Base-by-base conservation (phyloP, 2,113 vertebrate species). In the Planiliza haematocheilus region DNA sequence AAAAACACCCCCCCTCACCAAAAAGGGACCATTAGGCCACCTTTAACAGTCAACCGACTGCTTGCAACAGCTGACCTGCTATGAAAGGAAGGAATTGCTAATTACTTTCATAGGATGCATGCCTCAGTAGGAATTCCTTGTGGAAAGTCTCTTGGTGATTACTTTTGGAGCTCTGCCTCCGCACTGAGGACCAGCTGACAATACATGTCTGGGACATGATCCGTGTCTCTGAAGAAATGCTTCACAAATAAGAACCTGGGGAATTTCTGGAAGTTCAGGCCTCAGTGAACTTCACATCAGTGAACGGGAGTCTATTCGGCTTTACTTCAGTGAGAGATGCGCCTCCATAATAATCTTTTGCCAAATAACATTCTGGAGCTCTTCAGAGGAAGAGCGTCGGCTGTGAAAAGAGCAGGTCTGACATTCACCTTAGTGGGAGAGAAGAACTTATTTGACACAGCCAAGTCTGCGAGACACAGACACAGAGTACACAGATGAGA, bases 231-330 rank as follows among this genome's bases (percentile, higher is more conserved):
- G 51, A 39, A 78, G 74, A 70, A 75, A 74, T 53, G 51, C 46
- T 74, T 59, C 76, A 53, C 74, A 76, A 81, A 87, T 79, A 75
- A 82, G 58, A 80, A 74, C 21, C 57, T 18, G 9, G 73, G 79
- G 72, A 69, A 62, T 77, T 84, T 77, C 16, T 46, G 74, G 64
- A 79, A 41, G 63, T 70, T 66, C 57, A 70, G 39, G 67, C 79
- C 70, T 63, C 57, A 81, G 46, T 59, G 70, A 74, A 56, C 64
- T 48, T 67, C 4, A 39, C 68, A 21, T 63, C 55, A 66, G 24
- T 75, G 57, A 82, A 46, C 4, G n/a, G 41, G 18, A 62, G 76
- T 79, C 70, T 81, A 42, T 0, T 41, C 60, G 57, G 79, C 79
- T 76, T 77, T 21, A 46, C 14, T 63, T 69, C 58, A 39, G 61